Base-by-base conservation (phyloP, 2,797 vertebrate species). In the Gobionotothen gibberifrons region DNA sequence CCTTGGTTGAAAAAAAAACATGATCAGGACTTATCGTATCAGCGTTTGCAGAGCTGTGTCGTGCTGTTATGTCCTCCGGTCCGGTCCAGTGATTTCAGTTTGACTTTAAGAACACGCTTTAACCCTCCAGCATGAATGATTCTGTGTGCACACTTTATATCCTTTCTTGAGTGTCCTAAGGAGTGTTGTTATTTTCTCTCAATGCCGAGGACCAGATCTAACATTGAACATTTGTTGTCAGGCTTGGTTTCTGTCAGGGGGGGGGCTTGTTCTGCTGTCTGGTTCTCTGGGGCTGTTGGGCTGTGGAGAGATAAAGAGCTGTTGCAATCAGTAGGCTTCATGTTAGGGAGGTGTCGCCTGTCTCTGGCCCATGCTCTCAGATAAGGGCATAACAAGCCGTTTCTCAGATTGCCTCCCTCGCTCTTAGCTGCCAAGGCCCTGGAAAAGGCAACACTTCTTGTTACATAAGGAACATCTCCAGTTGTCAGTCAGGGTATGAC, bases 351-450 rank as follows among this genome's bases (percentile, higher is more conserved):
- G 74, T 84, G 86, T 79, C 43, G 61, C 68, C 78, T 69, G 76
- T 87, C 81, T 82, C 52, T 70, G 70, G 75, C 70, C 79, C 56
- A 15, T 61, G 79, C 75, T 87, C 84, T 85, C 86, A 89, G 87
- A 91, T 87, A 90, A 87, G 80, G 73, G 64, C 48, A 72, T 76
- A 87, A 83, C 78, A 39, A 43, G 72, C 72, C 67, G 62, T 59
- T 69, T 59, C 74, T 79, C 65, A 57, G 81, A 89, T 84, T 72
- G 76, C 78, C 72, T 85, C 76, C 29, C 9, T 59, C 48, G 72
- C 76, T 77, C 72, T 65, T 68, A 22, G 76, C 69, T 81, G 82
- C 65, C 57, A 64, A 69, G 44, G 75, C 60, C 54, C 47, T 15
- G 19, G 60, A 48, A 69, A 74, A 72, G 57, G 69, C 61, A 76